A percentile compares a stretch with the other conserved stretches of the same genome.
These are phyloP conservation scores for Caligus rogercresseyi DNA, from an alignment of 1,140 invertebrate species.

Conservation along the genomic window DNA sequence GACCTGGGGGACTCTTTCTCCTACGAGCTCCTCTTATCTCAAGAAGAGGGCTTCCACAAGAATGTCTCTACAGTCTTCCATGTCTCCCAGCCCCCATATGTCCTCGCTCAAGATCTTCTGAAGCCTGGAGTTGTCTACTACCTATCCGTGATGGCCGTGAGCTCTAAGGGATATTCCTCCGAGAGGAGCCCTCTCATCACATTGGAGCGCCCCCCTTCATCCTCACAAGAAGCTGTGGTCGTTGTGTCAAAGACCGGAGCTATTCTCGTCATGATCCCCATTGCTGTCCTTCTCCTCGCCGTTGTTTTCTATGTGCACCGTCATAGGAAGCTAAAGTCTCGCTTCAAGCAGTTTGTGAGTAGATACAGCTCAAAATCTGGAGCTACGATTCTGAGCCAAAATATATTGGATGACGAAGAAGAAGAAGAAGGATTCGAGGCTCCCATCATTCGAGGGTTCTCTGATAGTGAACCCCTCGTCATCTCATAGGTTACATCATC, in stretches of 20 bases:
- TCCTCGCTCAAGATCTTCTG: slow-evolving; percentile 2
- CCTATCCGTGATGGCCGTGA: slow-evolving; percentile 42
- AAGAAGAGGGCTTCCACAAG: background rate
- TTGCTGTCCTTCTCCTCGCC: slow-evolving; percentile 36
- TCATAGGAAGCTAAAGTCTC: slow-evolving; percentile 51
- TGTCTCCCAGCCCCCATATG: background rate
- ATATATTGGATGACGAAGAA: slow-evolving; percentile 46
- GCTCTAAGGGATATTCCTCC: slow-evolving; percentile 39
- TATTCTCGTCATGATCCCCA: slow-evolving; percentile 32
- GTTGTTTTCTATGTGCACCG: slow-evolving; percentile 46
- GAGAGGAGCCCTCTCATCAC: slow-evolving; percentile 19
- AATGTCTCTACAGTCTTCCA: slow-evolving; percentile 8
- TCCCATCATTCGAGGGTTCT: slow-evolving; percentile 70
- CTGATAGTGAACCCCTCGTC: slow-evolving; percentile 79
- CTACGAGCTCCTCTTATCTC: slow-evolving; percentile 18
- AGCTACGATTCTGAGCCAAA: slow-evolving; percentile 50
- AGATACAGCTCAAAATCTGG: slow-evolving; percentile 68
- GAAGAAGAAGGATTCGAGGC: slow-evolving; percentile 36
- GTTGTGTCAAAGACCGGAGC: slow-evolving; percentile 26
- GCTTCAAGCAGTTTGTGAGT: slow-evolving; percentile 59
- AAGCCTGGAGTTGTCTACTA: slow-evolving; percentile 37
- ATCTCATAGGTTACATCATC: slow-evolving; percentile 43
- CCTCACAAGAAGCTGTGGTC: slow-evolving; percentile 20
- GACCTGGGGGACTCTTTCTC: slow-evolving; percentile 23
- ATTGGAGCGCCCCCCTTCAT: slow-evolving; percentile 20